Evolutionary conservation across 2,797 vertebrate genomes (phyloP).

Genomic region (Melopsittacus undulatus): DNA sequence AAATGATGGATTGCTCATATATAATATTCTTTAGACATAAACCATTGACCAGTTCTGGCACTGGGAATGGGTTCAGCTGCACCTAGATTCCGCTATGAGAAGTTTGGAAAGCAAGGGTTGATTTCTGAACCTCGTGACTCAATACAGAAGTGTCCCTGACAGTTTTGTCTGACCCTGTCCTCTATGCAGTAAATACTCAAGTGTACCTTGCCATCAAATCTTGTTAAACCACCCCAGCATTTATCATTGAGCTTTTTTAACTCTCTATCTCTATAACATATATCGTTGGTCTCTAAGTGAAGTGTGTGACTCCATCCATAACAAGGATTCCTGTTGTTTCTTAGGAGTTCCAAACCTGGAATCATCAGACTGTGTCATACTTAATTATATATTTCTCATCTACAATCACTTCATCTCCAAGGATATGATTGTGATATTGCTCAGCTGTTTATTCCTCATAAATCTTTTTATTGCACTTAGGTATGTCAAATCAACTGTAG

Average conservation of each 20-base stretch:
- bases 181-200: not conserved
- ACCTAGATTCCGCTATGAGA: not conserved
- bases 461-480: constrained; percentile 54
- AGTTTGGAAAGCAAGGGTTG: not conserved
- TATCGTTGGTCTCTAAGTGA: not conserved
- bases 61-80: not conserved
- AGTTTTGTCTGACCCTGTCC: not conserved
- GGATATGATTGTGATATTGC: constrained; percentile 15
- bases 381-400: constrained; percentile 61
- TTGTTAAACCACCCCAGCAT: not conserved
- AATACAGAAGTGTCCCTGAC: not conserved
- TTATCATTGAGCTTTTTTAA: not conserved
- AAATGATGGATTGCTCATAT: not conserved
- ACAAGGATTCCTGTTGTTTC: not conserved
- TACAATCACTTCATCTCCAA: constrained; percentile 32
- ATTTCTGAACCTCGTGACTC: not conserved
- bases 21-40: not conserved
- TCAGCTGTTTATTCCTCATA: constrained; percentile 59
- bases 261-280: not conserved
- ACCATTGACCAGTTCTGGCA: not conserved
- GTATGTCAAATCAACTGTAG: constrained; percentile 49
- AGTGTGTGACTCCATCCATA: not conserved
- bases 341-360: not conserved
- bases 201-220: not conserved
- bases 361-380: constrained; percentile 6